These are phyloP conservation scores for Agrotis puta DNA, from an alignment of 2,888 invertebrate genomes.

Conservation along the genomic window DNA sequence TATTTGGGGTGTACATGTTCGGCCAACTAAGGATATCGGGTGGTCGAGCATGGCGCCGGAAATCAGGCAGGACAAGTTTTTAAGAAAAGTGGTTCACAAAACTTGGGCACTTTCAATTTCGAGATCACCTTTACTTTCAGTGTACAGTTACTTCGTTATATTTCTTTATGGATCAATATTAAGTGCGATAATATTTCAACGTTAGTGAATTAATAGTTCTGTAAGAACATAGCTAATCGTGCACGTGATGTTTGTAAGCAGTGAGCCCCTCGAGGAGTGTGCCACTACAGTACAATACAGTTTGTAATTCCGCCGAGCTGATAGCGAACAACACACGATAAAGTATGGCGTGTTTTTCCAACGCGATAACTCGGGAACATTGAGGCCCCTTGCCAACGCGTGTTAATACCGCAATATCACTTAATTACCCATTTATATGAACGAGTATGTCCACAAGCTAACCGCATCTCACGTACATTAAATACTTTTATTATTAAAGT, in stretches of 20 bases:
- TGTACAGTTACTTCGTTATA: constrained; percentile 48
- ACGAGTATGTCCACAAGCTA: constrained; percentile 45
- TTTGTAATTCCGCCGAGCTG: constrained; percentile 75
- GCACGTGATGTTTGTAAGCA: constrained; percentile 42
- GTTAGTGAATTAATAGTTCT: constrained; percentile 34
- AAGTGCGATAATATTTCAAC: constrained; percentile 18
- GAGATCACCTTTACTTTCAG: constrained; percentile 64
- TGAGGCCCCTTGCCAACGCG: constrained; percentile 72
- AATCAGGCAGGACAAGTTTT: constrained; percentile 71
- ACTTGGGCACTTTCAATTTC: constrained; percentile 77
- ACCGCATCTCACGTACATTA: constrained; percentile 60
- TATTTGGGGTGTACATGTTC: constrained; percentile 24
- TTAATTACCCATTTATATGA: constrained; percentile 53
- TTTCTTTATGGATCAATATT: constrained; percentile 18
- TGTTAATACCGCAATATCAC: constrained; percentile 53
- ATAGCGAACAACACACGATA: constrained; percentile 86
- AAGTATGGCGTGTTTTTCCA: constrained; percentile 87
- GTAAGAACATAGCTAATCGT: constrained; percentile 26
- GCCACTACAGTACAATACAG: constrained; percentile 69
- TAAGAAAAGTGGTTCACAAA: constrained; percentile 75
- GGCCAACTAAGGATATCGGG: constrained; percentile 25
- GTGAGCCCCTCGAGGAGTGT: constrained; percentile 54
- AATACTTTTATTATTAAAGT: constrained; percentile 61
- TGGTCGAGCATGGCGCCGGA: constrained; percentile 59
- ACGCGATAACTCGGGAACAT: constrained; percentile 83